Conservation (phyloP, 2,888 invertebrate genomes). For the Cacoxenus indagator region DNA sequence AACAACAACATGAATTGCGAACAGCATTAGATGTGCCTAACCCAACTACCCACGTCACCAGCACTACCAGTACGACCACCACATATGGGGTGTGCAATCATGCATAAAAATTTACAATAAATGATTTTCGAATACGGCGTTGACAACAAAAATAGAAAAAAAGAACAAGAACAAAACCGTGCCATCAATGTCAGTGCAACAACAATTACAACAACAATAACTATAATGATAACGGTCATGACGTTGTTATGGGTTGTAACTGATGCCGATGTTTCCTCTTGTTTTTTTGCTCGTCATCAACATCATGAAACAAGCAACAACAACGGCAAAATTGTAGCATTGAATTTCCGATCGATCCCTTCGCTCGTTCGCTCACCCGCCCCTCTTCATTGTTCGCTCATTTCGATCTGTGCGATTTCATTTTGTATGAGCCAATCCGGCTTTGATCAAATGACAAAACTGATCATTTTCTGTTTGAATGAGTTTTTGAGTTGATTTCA, state of each 20-base stretch:
- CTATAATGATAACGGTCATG: slow-evolving; percentile 30
- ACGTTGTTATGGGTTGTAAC: slow-evolving; percentile 9
- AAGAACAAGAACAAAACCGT: neutral
- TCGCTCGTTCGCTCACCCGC: slow-evolving; percentile 56
- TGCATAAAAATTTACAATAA: slow-evolving; percentile 19
- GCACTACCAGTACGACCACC: neutral
- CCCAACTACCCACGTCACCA: neutral
- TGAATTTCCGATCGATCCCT: slow-evolving; percentile 47
- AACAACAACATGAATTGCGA: slow-evolving; percentile 4
- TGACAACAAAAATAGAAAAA: slow-evolving; percentile 3
- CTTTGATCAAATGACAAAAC: slow-evolving; percentile 65
- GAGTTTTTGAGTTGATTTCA: slow-evolving; percentile 48
- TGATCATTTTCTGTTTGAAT: slow-evolving; percentile 65
- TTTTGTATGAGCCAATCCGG: slow-evolving; percentile 51
- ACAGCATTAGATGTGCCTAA: neutral
- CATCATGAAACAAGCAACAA: slow-evolving; percentile 26
- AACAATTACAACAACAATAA: neutral
- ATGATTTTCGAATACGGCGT: slow-evolving; percentile 16
- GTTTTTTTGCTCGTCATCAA: neutral
- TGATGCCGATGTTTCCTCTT: neutral
- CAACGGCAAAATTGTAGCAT: slow-evolving; percentile 34
- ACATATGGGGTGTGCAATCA: neutral
- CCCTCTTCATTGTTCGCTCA: no score
- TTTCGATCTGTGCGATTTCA: no score
- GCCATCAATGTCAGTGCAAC: slow-evolving; percentile 12